phyloP scores from a whole-genome alignment of 1,140 invertebrate genomes.

The Tetranychus cinnabarinus region DNA sequence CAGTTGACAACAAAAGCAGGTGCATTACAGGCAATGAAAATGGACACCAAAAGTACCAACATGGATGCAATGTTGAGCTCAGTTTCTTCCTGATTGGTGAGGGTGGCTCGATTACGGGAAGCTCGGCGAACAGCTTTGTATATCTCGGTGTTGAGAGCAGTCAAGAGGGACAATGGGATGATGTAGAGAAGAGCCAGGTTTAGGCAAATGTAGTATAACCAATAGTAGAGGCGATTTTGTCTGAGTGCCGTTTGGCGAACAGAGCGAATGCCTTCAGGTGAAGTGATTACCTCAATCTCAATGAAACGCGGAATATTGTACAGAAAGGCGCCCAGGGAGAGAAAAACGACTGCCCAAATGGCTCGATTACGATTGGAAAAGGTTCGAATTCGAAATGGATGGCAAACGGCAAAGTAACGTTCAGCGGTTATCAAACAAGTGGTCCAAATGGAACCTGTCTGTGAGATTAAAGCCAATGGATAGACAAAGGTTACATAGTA shows the following conservation, averaged over 20 bases:
- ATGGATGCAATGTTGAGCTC: constrained; percentile 77
- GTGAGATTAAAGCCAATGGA: constrained; percentile 60
- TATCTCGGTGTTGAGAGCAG: constrained; percentile 67
- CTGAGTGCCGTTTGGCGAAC: constrained; percentile 41
- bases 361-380: constrained; percentile 75
- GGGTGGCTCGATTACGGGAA: constrained; percentile 49
- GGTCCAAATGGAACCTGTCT: constrained; percentile 75
- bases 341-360: constrained; percentile 53
- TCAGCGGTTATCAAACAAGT: constrained; percentile 86
- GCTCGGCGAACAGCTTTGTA: constrained; percentile 38
- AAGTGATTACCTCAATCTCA: constrained; percentile 20
- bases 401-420: constrained; percentile 83
- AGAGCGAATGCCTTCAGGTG: constrained; percentile 10
- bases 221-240: constrained; percentile 43
- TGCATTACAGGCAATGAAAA: constrained; percentile 41
- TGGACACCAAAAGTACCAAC: constrained; percentile 68
- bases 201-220: constrained; percentile 70
- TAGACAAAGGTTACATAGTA: constrained; percentile 31
- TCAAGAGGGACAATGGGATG: constrained; percentile 56
- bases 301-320: constrained; percentile 58
- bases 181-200: constrained; percentile 79
- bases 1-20: constrained; percentile 69
- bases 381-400: constrained; percentile 59
- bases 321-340: constrained; percentile 49
- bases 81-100: constrained; percentile 46